Conservation (phyloP, 2,113 vertebrate genomes). For the Hippocampus barbouri region DNA sequence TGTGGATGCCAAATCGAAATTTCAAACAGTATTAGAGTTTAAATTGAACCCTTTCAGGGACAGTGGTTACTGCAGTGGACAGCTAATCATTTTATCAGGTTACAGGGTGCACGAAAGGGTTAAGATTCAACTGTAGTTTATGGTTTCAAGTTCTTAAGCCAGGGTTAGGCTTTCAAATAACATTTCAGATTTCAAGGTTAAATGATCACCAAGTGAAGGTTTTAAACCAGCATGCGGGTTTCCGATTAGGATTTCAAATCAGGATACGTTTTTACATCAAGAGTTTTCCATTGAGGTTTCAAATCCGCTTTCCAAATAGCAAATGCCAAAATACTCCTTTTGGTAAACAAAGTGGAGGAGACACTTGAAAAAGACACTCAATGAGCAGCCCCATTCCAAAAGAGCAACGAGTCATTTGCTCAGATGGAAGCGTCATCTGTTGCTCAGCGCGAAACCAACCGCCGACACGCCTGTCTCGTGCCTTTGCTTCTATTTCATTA, state of each 20-base stretch:
- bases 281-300: neutral
- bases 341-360: neutral
- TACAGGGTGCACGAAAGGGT: too few species aligned
- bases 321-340: neutral
- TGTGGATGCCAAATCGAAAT: too few species aligned
- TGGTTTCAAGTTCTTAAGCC: neutral
- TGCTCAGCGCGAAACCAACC: neutral
- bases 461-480: neutral
- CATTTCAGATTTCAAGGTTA: too few species aligned
- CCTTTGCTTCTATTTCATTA: slow-evolving; percentile 3
- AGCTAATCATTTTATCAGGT: too few species aligned
- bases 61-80: too few species aligned
- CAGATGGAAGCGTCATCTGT: slow-evolving; percentile 23
- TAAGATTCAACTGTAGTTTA: neutral
- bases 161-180: neutral
- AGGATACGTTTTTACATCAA: neutral
- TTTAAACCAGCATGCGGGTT: too few species aligned
- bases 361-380: neutral
- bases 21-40: neutral
- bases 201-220: too few species aligned
- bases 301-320: neutral
- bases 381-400: neutral
- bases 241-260: neutral
- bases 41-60: too few species aligned
- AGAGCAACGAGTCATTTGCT: neutral